These are phyloP conservation scores for Sturnus vulgaris DNA, from an alignment of 2,113 vertebrate genomes.

Conservation along the genomic window DNA sequence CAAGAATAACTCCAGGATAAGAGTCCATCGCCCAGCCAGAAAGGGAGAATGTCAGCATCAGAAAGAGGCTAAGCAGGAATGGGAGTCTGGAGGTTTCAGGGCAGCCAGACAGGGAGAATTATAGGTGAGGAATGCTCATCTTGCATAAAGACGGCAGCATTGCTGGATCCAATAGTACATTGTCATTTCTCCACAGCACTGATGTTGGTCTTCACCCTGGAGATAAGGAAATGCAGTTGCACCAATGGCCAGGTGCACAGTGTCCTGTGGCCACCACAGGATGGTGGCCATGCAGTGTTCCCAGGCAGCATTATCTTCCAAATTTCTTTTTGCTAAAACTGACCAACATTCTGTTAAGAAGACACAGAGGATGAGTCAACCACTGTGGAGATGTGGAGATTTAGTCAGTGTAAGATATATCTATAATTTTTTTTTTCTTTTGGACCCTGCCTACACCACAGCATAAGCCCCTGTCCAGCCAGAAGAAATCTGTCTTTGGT, in stretches of 20 bases:
- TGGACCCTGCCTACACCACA: not conserved
- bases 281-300: not conserved
- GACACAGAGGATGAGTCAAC: not conserved
- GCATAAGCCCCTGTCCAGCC: not conserved
- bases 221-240: not conserved
- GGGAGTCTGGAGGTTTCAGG: not conserved
- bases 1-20: not conserved
- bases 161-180: rapidly evolving
- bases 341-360: not conserved
- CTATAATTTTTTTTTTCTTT: not conserved
- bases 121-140: rapidly evolving
- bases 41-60: not conserved
- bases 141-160: not conserved
- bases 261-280: not conserved
- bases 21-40: rapidly evolving
- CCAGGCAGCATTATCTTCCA: not conserved
- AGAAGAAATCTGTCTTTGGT: not conserved
- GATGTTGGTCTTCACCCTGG: not conserved
- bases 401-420: not conserved
- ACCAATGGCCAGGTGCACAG: not conserved
- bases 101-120: not conserved
- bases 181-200: not conserved
- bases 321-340: not conserved
- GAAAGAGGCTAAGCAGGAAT: not conserved
- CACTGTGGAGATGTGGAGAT: not conserved